phyloP scores from a whole-genome alignment of 2,797 vertebrate species.

The Centropyge bicolor region DNA sequence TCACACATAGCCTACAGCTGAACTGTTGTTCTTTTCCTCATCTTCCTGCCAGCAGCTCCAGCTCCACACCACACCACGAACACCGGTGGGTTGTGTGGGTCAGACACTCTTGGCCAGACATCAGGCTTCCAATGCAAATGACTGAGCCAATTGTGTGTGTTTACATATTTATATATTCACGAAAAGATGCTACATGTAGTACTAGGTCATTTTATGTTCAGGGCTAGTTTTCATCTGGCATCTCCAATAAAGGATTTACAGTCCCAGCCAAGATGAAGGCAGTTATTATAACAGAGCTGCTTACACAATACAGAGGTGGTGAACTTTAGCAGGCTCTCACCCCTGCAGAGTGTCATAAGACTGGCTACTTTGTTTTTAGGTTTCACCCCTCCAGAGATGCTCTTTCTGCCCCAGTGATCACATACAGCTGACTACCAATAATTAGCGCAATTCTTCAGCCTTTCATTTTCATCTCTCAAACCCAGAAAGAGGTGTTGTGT shows the following conservation, averaged over 20 bases:
- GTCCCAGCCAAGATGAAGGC: constrained; percentile 64
- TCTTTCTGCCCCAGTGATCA: constrained; percentile 85
- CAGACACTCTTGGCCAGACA: constrained; percentile 75
- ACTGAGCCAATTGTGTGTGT: neutral
- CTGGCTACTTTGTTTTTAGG: constrained; percentile 82
- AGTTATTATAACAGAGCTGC: constrained; percentile 78
- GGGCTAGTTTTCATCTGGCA: constrained; percentile 38
- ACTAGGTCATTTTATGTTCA: neutral
- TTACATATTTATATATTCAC: neutral
- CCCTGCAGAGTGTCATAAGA: constrained; percentile 86
- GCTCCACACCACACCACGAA: constrained; percentile 55
- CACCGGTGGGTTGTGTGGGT: constrained; percentile 74
- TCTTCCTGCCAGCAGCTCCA: constrained; percentile 55
- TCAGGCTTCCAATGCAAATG: constrained; percentile 4
- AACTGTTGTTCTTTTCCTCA: constrained; percentile 59
- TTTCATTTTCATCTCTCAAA: constrained; percentile 67
- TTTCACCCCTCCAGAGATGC: constrained; percentile 81
- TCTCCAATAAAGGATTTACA: constrained; percentile 42
- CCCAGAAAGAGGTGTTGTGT: constrained; percentile 15
- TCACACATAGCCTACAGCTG: constrained; percentile 22
- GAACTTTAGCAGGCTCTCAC: constrained; percentile 81
- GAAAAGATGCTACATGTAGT: neutral
- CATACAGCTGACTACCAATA: constrained; percentile 82
- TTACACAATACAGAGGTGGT: constrained; percentile 84
- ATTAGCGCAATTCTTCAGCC: constrained; percentile 79